phyloP scores from a whole-genome alignment of 2,888 invertebrate species.

The Arrhopalites spinosus region DNA sequence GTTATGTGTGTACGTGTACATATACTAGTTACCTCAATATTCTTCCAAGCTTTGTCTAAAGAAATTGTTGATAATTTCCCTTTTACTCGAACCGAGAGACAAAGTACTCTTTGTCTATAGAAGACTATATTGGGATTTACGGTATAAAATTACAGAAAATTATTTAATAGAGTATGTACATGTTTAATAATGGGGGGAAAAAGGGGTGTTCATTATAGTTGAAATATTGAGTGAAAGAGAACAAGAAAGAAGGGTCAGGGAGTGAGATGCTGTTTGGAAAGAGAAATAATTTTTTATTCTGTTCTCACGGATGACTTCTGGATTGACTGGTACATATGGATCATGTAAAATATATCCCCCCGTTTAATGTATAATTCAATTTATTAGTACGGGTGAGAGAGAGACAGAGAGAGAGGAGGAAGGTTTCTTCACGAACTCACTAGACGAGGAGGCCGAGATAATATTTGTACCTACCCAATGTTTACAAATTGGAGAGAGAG shows the following conservation, averaged over 20 bases:
- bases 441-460: background rate
- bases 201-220: background rate
- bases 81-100: too few relatives aligned
- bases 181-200: too few relatives aligned
- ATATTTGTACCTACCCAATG: background rate
- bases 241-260: background rate
- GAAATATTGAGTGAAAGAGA: background rate
- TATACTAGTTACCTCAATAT: background rate
- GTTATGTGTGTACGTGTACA: background rate
- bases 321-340: background rate
- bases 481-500: background rate
- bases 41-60: too few relatives aligned
- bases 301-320: constrained; percentile 25
- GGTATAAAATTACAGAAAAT: constrained; percentile 5
- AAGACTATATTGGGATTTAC: background rate
- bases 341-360: background rate
- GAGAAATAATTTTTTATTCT: constrained; percentile 25
- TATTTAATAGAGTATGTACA: background rate
- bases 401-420: background rate
- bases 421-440: constrained; percentile 20
- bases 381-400: too few relatives aligned
- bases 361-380: too few relatives aligned
- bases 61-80: too few relatives aligned
- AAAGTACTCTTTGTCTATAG: background rate
- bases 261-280: background rate